phyloP scores from a whole-genome alignment of 2,113 vertebrate species.

The Notarius lentiginosus region DNA sequence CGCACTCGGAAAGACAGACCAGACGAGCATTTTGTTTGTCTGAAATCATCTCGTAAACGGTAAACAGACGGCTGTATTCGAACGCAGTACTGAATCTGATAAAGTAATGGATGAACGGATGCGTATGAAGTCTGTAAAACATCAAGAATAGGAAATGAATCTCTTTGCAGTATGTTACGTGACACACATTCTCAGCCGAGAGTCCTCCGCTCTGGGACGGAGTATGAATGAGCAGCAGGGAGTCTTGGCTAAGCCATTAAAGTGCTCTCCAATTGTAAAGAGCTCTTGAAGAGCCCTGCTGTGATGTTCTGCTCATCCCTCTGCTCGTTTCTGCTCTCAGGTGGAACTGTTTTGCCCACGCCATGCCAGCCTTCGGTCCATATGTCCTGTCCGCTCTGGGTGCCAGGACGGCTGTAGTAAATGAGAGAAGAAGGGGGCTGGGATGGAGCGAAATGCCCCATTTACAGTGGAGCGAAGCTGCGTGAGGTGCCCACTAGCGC shows the following conservation, averaged over 20 bases:
- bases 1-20: neutral
- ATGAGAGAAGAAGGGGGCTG: neutral
- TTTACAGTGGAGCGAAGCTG: slow-evolving; percentile 55
- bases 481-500: slow-evolving; percentile 61
- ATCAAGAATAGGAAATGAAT: neutral
- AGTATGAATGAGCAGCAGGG: slow-evolving; percentile 27
- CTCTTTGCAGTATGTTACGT: neutral
- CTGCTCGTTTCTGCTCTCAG: slow-evolving; percentile 16
- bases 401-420: slow-evolving; percentile 23
- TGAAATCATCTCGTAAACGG: neutral
- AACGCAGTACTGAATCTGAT: neutral
- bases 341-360: slow-evolving; percentile 23
- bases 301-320: slow-evolving; percentile 28
- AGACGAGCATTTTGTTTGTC: neutral
- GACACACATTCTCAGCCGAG: slow-evolving; percentile 4
- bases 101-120: neutral
- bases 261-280: slow-evolving; percentile 38
- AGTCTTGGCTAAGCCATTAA: slow-evolving; percentile 29
- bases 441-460: slow-evolving; percentile 37
- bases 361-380: slow-evolving; percentile 28
- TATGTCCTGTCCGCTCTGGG: slow-evolving; percentile 30
- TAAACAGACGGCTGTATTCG: neutral
- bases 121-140: neutral
- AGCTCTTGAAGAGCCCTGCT: slow-evolving; percentile 35
- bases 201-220: neutral